A percentile compares a stretch with the other conserved stretches of the same genome.
These are phyloP conservation scores for Petrocephalus zakoni DNA, from an alignment of 2,113 vertebrate genomes.

Conservation along the genomic window DNA sequence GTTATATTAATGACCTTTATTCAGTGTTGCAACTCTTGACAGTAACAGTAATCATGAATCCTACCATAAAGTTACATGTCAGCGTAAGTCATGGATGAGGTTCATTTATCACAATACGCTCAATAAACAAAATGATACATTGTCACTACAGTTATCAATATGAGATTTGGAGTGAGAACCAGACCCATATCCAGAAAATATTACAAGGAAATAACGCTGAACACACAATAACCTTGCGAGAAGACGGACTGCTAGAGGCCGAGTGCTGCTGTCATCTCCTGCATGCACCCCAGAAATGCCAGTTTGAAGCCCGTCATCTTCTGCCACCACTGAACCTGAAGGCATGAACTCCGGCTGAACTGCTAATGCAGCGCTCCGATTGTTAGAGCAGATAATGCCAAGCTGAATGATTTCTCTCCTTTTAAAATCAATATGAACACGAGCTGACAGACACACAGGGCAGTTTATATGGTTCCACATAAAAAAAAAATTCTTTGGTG, in stretches of 20 bases:
- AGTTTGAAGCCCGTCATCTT: neutral
- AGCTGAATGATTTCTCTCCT: neutral
- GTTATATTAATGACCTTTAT: neutral
- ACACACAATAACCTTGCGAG: neutral
- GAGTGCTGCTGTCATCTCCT: neutral
- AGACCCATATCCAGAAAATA: neutral
- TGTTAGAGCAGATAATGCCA: constrained; percentile 4
- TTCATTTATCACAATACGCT: neutral
- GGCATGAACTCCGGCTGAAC: constrained; percentile 30
- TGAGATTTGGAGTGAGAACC: neutral
- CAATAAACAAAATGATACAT: neutral
- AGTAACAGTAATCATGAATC: neutral
- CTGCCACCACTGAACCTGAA: constrained; percentile 24
- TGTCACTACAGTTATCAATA: neutral
- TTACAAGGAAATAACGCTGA: neutral
- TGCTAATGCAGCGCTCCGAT: neutral
- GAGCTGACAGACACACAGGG: neutral
- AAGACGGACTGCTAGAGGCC: neutral
- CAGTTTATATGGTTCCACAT: neutral
- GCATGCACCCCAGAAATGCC: neutral
- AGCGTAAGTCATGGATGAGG: neutral
- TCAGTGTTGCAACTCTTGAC: neutral
- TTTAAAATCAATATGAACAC: neutral
- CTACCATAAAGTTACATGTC: neutral
- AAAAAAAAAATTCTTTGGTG: neutral